Evolutionary conservation across 2,797 vertebrate genomes (phyloP).

Genomic region (Pseudochirops cupreus): DNA sequence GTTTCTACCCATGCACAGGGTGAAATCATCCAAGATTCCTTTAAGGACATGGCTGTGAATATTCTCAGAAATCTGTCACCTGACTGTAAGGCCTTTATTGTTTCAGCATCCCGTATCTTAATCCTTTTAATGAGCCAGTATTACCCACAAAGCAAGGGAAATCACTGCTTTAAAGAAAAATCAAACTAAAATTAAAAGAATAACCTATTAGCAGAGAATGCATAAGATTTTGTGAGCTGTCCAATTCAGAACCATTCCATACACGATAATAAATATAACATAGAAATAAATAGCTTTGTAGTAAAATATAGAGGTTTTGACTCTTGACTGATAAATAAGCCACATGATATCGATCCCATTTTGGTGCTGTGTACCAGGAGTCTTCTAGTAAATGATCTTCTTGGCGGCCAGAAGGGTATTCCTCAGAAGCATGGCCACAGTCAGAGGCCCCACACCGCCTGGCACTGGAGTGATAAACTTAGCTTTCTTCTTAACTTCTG

Average conservation of each 20-base stretch:
- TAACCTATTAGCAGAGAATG: conserved; percentile 60
- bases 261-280: conserved; percentile 84
- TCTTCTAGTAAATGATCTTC: conserved; percentile 85
- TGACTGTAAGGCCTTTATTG: conserved; percentile 55
- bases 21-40: neutral
- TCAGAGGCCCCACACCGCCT: conserved; percentile 95
- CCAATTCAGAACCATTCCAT: conserved; percentile 21
- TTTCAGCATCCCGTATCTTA: neutral
- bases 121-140: conserved; percentile 29
- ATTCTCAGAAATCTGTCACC: conserved; percentile 59
- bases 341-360: conserved; percentile 60
- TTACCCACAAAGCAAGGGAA: conserved; percentile 54
- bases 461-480: conserved; percentile 94
- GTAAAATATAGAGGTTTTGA: conserved; percentile 82
- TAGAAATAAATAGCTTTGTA: conserved; percentile 86
- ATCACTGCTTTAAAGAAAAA: conserved; percentile 23
- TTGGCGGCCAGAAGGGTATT: conserved; percentile 93
- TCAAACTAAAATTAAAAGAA: conserved; percentile 67
- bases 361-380: rapidly evolving
- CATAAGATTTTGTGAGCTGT: conserved; percentile 55
- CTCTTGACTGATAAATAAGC: conserved; percentile 74
- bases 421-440: conserved; percentile 95
- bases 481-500: conserved; percentile 94
- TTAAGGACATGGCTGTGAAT: neutral
- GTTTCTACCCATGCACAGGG: neutral